Evolutionary conservation across 1,140 invertebrate species (phyloP).

Genomic region (Panagrolaimus sp.): DNA sequence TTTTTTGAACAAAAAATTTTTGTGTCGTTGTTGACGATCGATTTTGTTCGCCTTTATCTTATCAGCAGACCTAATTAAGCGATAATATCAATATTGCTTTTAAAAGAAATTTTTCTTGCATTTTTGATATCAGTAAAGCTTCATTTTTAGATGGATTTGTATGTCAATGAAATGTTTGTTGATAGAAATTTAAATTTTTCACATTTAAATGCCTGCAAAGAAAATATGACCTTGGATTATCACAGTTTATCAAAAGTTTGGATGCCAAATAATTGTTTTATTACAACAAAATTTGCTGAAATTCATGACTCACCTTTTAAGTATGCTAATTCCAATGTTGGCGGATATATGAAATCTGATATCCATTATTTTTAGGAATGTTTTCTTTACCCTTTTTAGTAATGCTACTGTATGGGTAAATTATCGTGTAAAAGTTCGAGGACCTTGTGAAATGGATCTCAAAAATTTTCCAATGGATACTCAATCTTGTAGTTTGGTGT

Average conservation of each 20-base stretch:
- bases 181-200: slow-evolving; percentile 38
- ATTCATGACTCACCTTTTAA: slow-evolving; percentile 44
- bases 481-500: slow-evolving; percentile 31
- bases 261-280: slow-evolving; percentile 47
- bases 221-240: slow-evolving; percentile 44
- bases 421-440: slow-evolving; percentile 43
- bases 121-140: not conserved
- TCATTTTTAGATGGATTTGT: slow-evolving; percentile 45
- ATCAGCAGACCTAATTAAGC: too few species aligned
- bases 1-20: too few species aligned
- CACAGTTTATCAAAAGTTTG: slow-evolving; percentile 38
- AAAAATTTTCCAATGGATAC: slow-evolving; percentile 39
- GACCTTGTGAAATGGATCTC: slow-evolving; percentile 42
- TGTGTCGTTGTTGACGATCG: too few species aligned
- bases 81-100: too few species aligned
- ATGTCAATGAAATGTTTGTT: slow-evolving; percentile 48
- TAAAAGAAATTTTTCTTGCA: not conserved
- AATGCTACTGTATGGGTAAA: slow-evolving; percentile 47
- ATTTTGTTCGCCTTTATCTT: too few species aligned
- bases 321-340: slow-evolving; percentile 28
- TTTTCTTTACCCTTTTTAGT: slow-evolving; percentile 45
- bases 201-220: slow-evolving; percentile 42
- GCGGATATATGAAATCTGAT: not conserved
- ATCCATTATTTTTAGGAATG: slow-evolving; percentile 24
- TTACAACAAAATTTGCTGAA: slow-evolving; percentile 38